phyloP scores from a whole-genome alignment of 2,797 vertebrate genomes.

The Acanthopagrus latus region DNA sequence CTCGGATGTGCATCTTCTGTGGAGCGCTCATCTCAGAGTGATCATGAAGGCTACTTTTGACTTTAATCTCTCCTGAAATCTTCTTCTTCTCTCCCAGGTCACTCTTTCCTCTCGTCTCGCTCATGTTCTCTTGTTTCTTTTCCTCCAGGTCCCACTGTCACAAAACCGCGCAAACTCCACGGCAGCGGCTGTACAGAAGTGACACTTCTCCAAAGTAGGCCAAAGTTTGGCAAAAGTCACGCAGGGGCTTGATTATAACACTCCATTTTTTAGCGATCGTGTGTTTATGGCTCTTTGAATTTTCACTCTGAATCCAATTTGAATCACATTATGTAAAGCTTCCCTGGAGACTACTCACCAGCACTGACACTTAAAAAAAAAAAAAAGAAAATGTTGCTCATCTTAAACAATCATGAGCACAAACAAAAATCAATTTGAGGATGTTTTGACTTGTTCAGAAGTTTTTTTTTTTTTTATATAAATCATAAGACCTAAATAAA shows the following conservation, averaged over 20 bases:
- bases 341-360: conserved; percentile 44
- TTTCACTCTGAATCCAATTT: conserved; percentile 69
- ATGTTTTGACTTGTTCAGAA: conserved; percentile 32
- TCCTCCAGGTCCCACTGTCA: conserved; percentile 77
- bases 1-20: conserved; percentile 61
- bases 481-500: conserved; percentile 31
- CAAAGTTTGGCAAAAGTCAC: conserved; percentile 72
- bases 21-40: conserved; percentile 58
- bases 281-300: conserved; percentile 61
- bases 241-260: conserved; percentile 64
- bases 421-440: conserved; percentile 40
- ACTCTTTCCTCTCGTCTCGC: conserved; percentile 59
- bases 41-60: conserved; percentile 80
- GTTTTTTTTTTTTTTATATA: background rate
- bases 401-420: conserved; percentile 50
- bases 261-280: conserved; percentile 49
- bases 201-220: conserved; percentile 72
- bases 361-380: conserved; percentile 36
- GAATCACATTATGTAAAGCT: conserved; percentile 73
- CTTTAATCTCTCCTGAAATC: conserved; percentile 80
- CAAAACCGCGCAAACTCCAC: conserved; percentile 52
- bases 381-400: conserved; percentile 6
- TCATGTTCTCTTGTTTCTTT: conserved; percentile 59
- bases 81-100: conserved; percentile 71
- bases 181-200: conserved; percentile 45